phyloP scores from a whole-genome alignment of 2,888 invertebrate species.

The Rhopalosiphum nymphaeae region DNA sequence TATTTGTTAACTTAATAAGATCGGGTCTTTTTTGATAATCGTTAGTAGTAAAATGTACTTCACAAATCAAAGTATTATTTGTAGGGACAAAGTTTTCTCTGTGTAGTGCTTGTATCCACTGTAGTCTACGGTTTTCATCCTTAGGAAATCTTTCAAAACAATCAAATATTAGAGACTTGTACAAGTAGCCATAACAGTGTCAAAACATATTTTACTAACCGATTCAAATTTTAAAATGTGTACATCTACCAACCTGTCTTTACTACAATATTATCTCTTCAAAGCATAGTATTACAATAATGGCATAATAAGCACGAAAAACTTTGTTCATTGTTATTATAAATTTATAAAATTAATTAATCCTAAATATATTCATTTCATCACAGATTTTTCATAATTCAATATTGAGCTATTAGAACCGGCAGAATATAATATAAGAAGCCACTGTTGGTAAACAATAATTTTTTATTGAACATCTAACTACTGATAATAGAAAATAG shows the following conservation, averaged over 20 bases:
- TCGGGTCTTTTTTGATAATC: constrained; percentile 37
- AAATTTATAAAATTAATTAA: neutral
- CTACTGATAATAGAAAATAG: neutral
- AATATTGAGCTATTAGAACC: neutral
- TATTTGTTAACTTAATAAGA: constrained; percentile 14
- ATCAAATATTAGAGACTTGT: neutral
- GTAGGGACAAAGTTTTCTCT: constrained; percentile 36
- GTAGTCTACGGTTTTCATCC: neutral
- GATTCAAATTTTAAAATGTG: neutral
- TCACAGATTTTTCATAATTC: neutral
- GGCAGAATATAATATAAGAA: neutral
- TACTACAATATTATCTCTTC: neutral
- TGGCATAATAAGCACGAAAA: neutral
- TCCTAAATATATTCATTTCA: neutral
- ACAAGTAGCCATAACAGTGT: neutral
- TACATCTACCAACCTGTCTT: neutral
- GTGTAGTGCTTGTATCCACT: constrained; percentile 25
- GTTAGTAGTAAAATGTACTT: constrained; percentile 15
- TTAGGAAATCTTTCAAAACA: constrained; percentile 23
- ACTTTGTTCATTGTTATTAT: neutral
- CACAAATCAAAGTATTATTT: constrained; percentile 23
- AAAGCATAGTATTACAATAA: neutral
- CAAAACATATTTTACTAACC: neutral
- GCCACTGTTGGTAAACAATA: neutral
- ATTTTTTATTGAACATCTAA: neutral